These are phyloP conservation scores for Clivina fossor DNA, from an alignment of 2,888 invertebrate species.

Conservation along the genomic window DNA sequence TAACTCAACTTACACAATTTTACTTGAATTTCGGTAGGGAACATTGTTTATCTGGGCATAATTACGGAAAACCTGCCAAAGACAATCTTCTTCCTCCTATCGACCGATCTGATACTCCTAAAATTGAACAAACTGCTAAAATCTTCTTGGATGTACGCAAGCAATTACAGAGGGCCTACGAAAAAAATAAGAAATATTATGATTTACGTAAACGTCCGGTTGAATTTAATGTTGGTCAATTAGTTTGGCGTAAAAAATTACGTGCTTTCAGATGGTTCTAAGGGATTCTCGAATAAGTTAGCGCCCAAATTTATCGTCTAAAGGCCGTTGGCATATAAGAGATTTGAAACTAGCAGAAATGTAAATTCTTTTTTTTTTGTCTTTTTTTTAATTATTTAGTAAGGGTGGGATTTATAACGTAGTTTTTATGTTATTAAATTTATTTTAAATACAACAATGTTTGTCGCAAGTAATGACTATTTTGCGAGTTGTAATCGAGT, in stretches of 20 bases:
- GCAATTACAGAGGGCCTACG: conserved; percentile 26
- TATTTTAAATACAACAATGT: no score
- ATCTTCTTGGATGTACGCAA: conserved; percentile 16
- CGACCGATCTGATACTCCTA: neutral
- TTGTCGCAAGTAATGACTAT: no score
- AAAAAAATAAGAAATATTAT: conserved; percentile 26
- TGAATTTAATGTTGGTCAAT: conserved; percentile 27
- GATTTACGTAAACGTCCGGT: conserved; percentile 32
- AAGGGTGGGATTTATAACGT: conserved; percentile 1
- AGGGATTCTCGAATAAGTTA: conserved; percentile 38
- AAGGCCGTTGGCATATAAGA: conserved; percentile 1
- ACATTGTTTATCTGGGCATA: conserved; percentile 28
- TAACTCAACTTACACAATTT: conserved; percentile 37
- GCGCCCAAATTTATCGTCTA: conserved; percentile 35
- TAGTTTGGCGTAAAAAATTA: conserved; percentile 36
- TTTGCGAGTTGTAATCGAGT: no score
- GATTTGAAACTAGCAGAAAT: neutral
- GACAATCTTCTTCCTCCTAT: neutral
- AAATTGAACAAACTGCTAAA: neutral
- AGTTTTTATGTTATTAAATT: no score
- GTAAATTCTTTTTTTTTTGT: neutral
- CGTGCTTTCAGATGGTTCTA: conserved; percentile 37
- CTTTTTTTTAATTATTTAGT: conserved; percentile 2
- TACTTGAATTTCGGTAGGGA: conserved; percentile 37
- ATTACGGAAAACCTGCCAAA: neutral